Evolutionary conservation across 2,888 invertebrate species (phyloP).

Genomic region (Acholoe squamosa): DNA sequence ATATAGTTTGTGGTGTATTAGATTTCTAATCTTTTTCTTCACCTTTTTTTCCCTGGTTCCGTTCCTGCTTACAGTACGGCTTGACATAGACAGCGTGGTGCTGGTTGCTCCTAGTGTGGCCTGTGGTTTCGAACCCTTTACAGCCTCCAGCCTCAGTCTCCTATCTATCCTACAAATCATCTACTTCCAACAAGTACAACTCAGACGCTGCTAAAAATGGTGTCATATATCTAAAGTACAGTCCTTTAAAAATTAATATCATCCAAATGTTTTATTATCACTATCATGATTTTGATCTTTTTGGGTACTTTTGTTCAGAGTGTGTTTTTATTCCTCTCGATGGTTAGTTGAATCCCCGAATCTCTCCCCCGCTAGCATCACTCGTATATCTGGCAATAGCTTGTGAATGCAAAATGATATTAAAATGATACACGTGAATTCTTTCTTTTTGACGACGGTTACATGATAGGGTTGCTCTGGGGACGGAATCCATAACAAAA

Average conservation of each 20-base stretch:
- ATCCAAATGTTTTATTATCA: not conserved
- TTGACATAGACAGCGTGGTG: constrained; percentile 57
- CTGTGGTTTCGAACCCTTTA: not conserved
- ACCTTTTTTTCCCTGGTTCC: constrained; percentile 41
- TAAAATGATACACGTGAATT: too few species aligned
- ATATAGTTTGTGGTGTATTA: constrained; percentile 6
- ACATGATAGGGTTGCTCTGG: too few species aligned
- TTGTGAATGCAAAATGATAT: not conserved
- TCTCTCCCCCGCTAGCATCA: not conserved
- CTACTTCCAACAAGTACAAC: not conserved
- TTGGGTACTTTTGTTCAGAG: not conserved
- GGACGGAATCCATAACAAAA: too few species aligned
- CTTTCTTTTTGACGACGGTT: too few species aligned
- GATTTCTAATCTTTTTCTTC: constrained; percentile 33
- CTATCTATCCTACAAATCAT: not conserved
- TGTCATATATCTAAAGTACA: not conserved
- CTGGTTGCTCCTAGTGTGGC: constrained; percentile 52
- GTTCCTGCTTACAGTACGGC: constrained; percentile 57
- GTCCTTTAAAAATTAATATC: not conserved
- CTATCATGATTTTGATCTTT: not conserved
- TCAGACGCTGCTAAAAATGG: not conserved
- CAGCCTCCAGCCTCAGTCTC: constrained; percentile 1
- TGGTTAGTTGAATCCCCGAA: not conserved
- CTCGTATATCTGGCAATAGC: not conserved
- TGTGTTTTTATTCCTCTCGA: not conserved